phyloP scores from a whole-genome alignment of 2,888 invertebrate genomes.

The Tetranychus piercei region DNA sequence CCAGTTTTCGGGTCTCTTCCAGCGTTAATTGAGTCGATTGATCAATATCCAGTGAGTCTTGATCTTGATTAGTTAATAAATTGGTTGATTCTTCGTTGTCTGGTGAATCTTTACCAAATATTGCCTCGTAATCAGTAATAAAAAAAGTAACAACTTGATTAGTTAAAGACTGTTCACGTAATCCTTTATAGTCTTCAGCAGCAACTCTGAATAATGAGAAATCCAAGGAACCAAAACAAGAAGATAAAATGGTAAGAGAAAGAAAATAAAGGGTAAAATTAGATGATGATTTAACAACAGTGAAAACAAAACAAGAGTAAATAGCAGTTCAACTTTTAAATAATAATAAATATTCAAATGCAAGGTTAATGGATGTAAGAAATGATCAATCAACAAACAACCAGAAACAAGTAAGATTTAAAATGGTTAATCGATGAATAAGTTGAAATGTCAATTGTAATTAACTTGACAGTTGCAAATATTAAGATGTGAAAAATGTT shows the following conservation, averaged over 20 bases:
- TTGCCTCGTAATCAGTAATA: conserved; percentile 32
- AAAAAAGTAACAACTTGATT: conserved; percentile 35
- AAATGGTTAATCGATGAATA: no score
- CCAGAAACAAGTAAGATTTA: no score
- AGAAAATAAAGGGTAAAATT: background rate
- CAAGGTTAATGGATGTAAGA: no score
- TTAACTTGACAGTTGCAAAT: no score
- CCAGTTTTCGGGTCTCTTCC: background rate
- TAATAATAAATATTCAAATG: no score
- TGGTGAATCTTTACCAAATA: conserved; percentile 30
- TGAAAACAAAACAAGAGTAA: conserved; percentile 7
- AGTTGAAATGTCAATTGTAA: no score
- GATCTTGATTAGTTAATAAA: background rate
- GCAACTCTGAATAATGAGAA: conserved; percentile 15
- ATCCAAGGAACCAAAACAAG: background rate
- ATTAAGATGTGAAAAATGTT: no score
- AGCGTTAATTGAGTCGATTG: no score
- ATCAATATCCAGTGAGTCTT: background rate
- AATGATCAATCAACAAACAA: no score
- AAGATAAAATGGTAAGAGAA: background rate
- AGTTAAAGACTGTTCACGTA: conserved; percentile 35
- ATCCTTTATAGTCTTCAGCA: conserved; percentile 28
- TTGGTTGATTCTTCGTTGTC: background rate
- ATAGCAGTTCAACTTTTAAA: background rate
- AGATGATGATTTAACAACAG: background rate